Conservation (phyloP, 2,113 vertebrate genomes). For the Penelope pileata region DNA sequence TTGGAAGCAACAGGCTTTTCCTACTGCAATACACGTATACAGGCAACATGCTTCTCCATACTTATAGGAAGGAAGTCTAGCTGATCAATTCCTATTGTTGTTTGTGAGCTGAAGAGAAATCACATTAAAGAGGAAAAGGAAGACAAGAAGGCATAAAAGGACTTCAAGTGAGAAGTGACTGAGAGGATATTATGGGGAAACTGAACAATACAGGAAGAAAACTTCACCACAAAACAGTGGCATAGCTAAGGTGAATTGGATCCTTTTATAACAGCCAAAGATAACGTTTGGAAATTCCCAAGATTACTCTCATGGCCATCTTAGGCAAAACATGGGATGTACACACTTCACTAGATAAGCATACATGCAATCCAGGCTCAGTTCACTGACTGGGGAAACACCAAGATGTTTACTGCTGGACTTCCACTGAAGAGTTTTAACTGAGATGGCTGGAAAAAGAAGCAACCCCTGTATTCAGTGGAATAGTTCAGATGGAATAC, state of each 20-base stretch:
- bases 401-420: not conserved
- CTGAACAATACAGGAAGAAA: not conserved
- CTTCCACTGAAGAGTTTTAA: not conserved
- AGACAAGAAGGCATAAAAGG: not conserved
- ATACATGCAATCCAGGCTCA: not conserved
- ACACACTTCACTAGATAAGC: not conserved
- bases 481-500: not conserved
- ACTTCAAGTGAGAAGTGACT: too few species aligned
- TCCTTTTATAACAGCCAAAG: not conserved
- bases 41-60: not conserved
- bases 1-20: not conserved
- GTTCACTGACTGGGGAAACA: not conserved
- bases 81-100: not conserved
- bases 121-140: not conserved
- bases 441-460: not conserved
- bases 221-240: not conserved
- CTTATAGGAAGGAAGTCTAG: not conserved
- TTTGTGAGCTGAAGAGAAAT: not conserved
- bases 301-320: not conserved
- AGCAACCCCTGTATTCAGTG: not conserved
- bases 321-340: not conserved
- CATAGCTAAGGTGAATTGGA: not conserved
- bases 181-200: not conserved
- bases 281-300: not conserved
- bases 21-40: not conserved